Percentiles rank a stretch among this genome's conserved stretches.
Evolutionary conservation across 2,797 vertebrate species (phyloP).

Genomic region (Geotrypetes seraphini): DNA sequence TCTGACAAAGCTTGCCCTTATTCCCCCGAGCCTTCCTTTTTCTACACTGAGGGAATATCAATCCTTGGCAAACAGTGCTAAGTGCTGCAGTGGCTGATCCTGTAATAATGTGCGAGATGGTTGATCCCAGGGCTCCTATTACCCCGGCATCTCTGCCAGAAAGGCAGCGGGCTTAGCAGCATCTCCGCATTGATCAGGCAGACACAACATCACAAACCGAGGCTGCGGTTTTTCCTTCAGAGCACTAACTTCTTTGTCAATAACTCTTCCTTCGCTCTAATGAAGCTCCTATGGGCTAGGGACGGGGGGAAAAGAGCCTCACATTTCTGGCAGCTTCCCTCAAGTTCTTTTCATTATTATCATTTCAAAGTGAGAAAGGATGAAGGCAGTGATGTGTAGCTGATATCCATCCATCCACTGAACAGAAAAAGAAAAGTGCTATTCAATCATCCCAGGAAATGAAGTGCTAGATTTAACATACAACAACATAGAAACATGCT

Average conservation of each 20-base stretch:
- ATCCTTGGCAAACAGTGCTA: slow-evolving; percentile 36
- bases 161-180: slow-evolving; percentile 25
- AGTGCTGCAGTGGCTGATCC: slow-evolving; percentile 33
- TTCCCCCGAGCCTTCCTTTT: not conserved
- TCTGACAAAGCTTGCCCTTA: not conserved
- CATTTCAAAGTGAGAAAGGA: too few relatives aligned
- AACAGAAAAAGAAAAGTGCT: too few relatives aligned
- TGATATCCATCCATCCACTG: too few relatives aligned
- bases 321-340: too few relatives aligned
- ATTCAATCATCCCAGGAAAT: too few relatives aligned
- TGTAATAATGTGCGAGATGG: slow-evolving; percentile 31
- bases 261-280: not conserved
- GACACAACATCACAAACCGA: slow-evolving; percentile 16
- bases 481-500: too few relatives aligned
- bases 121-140: slow-evolving; percentile 42
- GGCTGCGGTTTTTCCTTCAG: slow-evolving; percentile 6
- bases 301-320: too few relatives aligned
- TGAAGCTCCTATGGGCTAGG: too few relatives aligned
- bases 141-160: slow-evolving; percentile 9
- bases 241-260: slow-evolving; percentile 38
- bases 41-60: slow-evolving; percentile 22
- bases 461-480: too few relatives aligned
- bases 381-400: too few relatives aligned
- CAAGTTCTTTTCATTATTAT: too few relatives aligned
- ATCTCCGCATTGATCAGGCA: slow-evolving; percentile 27